Percentiles rank a stretch among this genome's conserved stretches.
Evolutionary conservation across 2,797 vertebrate genomes (phyloP).

Genomic region (Channa striata): DNA sequence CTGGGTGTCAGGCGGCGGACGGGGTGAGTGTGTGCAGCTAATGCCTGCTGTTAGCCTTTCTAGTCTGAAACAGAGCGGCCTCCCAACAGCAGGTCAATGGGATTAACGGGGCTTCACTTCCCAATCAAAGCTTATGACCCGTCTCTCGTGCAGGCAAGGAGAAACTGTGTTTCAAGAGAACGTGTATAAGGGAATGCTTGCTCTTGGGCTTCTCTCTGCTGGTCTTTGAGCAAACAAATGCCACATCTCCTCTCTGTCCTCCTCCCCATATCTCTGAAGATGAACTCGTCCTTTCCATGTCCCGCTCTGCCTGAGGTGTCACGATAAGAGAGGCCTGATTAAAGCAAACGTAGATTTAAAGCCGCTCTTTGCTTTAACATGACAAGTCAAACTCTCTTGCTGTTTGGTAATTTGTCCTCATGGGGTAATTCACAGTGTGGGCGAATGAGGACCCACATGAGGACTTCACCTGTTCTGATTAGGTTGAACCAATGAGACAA

Average conservation of each 20-base stretch:
- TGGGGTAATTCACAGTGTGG: slow-evolving; percentile 14
- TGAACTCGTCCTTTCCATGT: slow-evolving; percentile 23
- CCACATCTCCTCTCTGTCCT: slow-evolving; percentile 12
- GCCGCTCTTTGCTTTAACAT: slow-evolving; percentile 30
- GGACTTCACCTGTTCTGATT: slow-evolving; percentile 4
- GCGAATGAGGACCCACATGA: no score
- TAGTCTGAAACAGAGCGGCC: slow-evolving; percentile 15
- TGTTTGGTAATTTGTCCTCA: slow-evolving; percentile 53
- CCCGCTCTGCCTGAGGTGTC: slow-evolving; percentile 31
- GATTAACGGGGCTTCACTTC: slow-evolving; percentile 55
- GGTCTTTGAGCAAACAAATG: slow-evolving; percentile 36
- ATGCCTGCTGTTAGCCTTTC: slow-evolving; percentile 47
- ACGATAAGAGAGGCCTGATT: slow-evolving; percentile 31
- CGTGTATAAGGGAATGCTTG: not conserved
- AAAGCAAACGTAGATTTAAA: slow-evolving; percentile 41
- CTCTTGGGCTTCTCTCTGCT: not conserved
- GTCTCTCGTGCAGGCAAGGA: not conserved
- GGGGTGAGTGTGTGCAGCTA: slow-evolving; percentile 22
- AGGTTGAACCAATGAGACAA: slow-evolving; percentile 17
- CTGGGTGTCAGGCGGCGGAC: slow-evolving; percentile 16
- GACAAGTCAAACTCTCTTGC: slow-evolving; percentile 40
- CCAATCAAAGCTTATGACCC: slow-evolving; percentile 46
- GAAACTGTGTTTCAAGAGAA: not conserved
- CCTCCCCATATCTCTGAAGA: slow-evolving; percentile 20
- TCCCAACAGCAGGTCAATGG: slow-evolving; percentile 36